A percentile compares a stretch with the other conserved stretches of the same genome.
Evolutionary conservation across 2,888 invertebrate species (phyloP).

Genomic region (Chrysolina haemoptera): DNA sequence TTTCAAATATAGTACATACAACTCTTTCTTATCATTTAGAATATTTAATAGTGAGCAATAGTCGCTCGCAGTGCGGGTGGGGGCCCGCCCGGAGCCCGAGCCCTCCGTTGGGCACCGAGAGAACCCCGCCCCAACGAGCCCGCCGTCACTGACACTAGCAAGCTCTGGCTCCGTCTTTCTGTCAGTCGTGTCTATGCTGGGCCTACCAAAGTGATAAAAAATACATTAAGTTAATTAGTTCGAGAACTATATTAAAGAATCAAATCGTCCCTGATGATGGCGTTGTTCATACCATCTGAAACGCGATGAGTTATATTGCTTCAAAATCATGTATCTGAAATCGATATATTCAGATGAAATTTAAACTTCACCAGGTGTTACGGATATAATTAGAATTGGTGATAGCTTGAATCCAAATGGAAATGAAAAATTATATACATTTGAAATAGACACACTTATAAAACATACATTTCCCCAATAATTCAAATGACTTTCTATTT

Average conservation of each 20-base stretch:
- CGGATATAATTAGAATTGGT: too few relatives aligned
- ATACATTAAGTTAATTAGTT: background rate
- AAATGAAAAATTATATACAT: too few relatives aligned
- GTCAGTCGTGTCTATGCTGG: slow-evolving; percentile 40
- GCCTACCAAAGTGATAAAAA: slow-evolving; percentile 14
- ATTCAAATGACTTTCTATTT: too few relatives aligned
- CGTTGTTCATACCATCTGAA: background rate
- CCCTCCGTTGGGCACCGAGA: slow-evolving; percentile 56
- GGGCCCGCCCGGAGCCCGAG: slow-evolving; percentile 59
- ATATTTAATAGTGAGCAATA: slow-evolving; percentile 71
- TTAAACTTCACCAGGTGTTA: too few relatives aligned
- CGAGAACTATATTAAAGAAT: too few relatives aligned
- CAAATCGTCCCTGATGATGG: background rate
- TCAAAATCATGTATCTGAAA: too few relatives aligned
- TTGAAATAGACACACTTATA: too few relatives aligned
- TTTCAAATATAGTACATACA: slow-evolving; percentile 69
- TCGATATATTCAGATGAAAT: too few relatives aligned
- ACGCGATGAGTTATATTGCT: background rate
- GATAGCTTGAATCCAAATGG: too few relatives aligned
- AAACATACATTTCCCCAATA: too few relatives aligned
- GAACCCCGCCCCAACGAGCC: slow-evolving; percentile 64
- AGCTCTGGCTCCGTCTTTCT: slow-evolving; percentile 56
- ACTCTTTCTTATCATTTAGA: slow-evolving; percentile 70
- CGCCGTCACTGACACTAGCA: slow-evolving; percentile 67
- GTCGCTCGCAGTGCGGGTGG: slow-evolving; percentile 67